Evolutionary conservation across 2,797 vertebrate species (phyloP).

Genomic region (Meriones psammophilus): DNA sequence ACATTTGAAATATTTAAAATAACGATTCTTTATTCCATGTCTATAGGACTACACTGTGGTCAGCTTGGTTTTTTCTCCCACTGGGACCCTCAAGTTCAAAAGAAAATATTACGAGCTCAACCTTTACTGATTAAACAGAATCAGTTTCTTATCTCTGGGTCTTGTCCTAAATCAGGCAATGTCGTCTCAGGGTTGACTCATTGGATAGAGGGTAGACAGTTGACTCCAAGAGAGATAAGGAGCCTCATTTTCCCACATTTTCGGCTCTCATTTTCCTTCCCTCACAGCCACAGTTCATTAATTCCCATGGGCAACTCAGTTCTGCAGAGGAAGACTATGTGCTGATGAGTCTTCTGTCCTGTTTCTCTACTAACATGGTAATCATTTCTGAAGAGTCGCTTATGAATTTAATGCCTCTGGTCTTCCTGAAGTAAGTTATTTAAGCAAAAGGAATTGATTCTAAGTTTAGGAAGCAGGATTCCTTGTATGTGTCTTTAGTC

Average conservation of each 20-base stretch:
- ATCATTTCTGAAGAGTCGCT: conserved; percentile 69
- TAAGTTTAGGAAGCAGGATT: conserved; percentile 17
- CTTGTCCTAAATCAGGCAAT: conserved; percentile 55
- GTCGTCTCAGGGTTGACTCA: conserved; percentile 19
- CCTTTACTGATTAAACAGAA: conserved; percentile 78
- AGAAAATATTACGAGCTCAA: conserved; percentile 75
- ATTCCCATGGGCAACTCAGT: not conserved
- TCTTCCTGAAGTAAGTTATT: conserved; percentile 67
- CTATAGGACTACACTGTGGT: conserved; percentile 64
- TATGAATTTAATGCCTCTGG: conserved; percentile 56
- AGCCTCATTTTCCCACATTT: conserved; percentile 72
- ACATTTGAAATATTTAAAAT: conserved; percentile 82
- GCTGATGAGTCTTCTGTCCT: conserved; percentile 45
- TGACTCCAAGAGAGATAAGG: conserved; percentile 75
- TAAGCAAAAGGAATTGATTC: conserved; percentile 69
- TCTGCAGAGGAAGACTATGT: conserved; percentile 31
- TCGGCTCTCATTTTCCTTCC: conserved; percentile 61
- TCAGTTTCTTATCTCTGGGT: conserved; percentile 75
- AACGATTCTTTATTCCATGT: conserved; percentile 83
- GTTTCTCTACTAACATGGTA: conserved; percentile 36
- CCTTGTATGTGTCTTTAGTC: conserved; percentile 59
- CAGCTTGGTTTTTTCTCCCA: conserved; percentile 76
- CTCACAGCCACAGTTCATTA: conserved; percentile 73
- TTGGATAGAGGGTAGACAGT: conserved; percentile 59
- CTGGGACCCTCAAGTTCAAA: conserved; percentile 76